Conservation (phyloP, 2,888 invertebrate species). For the Nephrotoma appendiculata region DNA sequence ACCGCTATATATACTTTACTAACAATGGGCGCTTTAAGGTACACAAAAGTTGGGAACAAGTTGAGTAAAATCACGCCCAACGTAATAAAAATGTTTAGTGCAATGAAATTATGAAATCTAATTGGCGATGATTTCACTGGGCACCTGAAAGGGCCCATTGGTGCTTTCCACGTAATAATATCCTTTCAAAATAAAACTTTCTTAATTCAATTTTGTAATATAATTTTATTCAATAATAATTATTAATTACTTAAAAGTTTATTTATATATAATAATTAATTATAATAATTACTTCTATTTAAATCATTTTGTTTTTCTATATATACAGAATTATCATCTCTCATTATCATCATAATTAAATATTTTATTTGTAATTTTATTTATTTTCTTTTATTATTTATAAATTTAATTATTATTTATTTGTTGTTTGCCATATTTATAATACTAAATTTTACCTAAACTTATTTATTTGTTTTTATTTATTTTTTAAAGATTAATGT, state of each 20-base stretch:
- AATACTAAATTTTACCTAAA: neutral
- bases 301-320: neutral
- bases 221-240: neutral
- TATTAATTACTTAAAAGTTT: neutral
- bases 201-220: neutral
- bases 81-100: no score
- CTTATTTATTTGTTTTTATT: neutral
- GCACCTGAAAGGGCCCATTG: no score
- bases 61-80: no score
- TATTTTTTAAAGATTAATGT: neutral
- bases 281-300: neutral
- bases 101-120: no score
- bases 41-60: no score
- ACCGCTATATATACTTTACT: no score
- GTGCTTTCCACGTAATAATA: no score
- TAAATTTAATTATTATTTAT: neutral
- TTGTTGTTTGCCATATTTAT: neutral
- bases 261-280: neutral
- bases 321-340: neutral
- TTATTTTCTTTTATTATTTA: neutral
- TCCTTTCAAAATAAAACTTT: no score
- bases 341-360: neutral
- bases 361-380: neutral
- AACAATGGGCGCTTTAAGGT: no score
- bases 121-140: no score